Conservation (phyloP, 1,140 invertebrate species). For the Drosophila gunungcola region DNA sequence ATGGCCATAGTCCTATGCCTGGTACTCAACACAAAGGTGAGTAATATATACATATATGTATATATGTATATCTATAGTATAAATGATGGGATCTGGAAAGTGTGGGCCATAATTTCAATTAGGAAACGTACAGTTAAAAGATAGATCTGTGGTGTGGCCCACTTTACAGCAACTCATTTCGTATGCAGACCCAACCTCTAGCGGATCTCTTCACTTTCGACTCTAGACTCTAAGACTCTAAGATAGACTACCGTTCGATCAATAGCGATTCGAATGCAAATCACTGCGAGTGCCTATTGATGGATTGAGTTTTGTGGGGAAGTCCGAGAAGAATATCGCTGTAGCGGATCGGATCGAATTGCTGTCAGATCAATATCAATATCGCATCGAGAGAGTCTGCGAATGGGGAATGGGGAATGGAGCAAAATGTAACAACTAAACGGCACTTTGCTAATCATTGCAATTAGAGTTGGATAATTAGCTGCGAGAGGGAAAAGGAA, state of each 20-base stretch:
- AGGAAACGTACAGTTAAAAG: constrained; percentile 55
- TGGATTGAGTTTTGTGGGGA: constrained; percentile 42
- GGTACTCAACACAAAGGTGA: constrained; percentile 80
- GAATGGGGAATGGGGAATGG: constrained; percentile 12
- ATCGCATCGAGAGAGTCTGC: constrained; percentile 8
- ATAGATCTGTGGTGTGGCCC: constrained; percentile 51
- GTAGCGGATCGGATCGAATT: constrained; percentile 48
- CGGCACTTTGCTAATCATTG: constrained; percentile 76
- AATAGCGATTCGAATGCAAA: constrained; percentile 82
- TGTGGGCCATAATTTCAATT: constrained; percentile 55
- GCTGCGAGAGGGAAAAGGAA: constrained; percentile 6
- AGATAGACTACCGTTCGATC: constrained; percentile 75
- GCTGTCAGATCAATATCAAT: constrained; percentile 40
- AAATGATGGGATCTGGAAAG: constrained; percentile 32
- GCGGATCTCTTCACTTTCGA: constrained; percentile 80
- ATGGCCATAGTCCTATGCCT: constrained; percentile 70
- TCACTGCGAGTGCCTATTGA: constrained; percentile 68
- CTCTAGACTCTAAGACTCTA: constrained; percentile 19
- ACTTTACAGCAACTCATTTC: constrained; percentile 56
- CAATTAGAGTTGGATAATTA: constrained; percentile 60
- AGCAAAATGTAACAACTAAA: constrained; percentile 56
- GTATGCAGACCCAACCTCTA: constrained; percentile 51
- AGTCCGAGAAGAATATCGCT: constrained; percentile 6
- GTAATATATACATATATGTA: background rate
- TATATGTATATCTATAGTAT: background rate